These are phyloP conservation scores for Argynnis bischoffii DNA, from an alignment of 2,888 invertebrate genomes.

Conservation along the genomic window DNA sequence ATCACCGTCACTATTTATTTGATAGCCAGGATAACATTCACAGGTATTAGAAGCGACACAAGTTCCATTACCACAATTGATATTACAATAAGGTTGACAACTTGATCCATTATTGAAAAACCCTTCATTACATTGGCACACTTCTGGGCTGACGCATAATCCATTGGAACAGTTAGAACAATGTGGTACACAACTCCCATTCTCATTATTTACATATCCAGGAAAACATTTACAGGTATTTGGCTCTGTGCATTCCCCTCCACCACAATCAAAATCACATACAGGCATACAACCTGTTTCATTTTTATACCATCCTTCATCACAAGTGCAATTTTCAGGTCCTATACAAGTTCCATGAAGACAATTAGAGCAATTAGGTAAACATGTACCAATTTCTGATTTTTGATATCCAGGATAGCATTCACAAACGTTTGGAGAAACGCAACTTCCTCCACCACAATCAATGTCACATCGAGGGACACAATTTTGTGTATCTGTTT, in stretches of 20 bases:
- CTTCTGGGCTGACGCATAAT: slow-evolving; percentile 44
- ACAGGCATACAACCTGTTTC: slow-evolving; percentile 48
- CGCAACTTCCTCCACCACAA: slow-evolving; percentile 65
- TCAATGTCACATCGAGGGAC: slow-evolving; percentile 18
- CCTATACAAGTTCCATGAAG: slow-evolving; percentile 44
- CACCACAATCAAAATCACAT: slow-evolving; percentile 67
- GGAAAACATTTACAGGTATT: slow-evolving; percentile 55
- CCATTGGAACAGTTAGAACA: slow-evolving; percentile 35
- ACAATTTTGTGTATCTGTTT: slow-evolving; percentile 13
- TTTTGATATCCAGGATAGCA: slow-evolving; percentile 55
- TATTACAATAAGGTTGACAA: slow-evolving; percentile 49
- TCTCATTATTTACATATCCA: slow-evolving; percentile 43
- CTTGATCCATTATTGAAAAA: slow-evolving; percentile 48
- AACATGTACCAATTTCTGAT: slow-evolving; percentile 31
- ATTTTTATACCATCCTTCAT: slow-evolving; percentile 35
- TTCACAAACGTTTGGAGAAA: slow-evolving; percentile 66
- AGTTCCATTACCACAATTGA: slow-evolving; percentile 46
- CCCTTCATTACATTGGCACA: slow-evolving; percentile 67
- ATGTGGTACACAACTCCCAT: slow-evolving; percentile 37
- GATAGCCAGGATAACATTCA: slow-evolving; percentile 37
- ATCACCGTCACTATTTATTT: background rate
- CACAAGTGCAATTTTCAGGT: slow-evolving; percentile 46
- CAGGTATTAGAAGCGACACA: slow-evolving; percentile 46
- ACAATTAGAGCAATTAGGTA: slow-evolving; percentile 43
- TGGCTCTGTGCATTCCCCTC: slow-evolving; percentile 59